phyloP scores from a whole-genome alignment of 2,113 vertebrate species.

The Aviceda subcristata region DNA sequence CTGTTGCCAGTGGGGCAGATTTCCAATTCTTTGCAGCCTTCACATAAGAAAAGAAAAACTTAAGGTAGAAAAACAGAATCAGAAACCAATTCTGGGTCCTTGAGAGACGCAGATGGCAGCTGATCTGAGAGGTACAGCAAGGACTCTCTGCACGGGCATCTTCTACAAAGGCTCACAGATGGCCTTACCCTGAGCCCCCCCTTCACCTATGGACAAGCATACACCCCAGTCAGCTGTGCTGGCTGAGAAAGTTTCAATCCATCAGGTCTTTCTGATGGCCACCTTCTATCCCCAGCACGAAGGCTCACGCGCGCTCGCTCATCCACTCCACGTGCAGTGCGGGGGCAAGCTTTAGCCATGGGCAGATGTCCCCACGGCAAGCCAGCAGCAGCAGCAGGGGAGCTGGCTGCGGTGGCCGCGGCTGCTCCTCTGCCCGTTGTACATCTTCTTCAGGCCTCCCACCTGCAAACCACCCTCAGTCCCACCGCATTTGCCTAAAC shows the following conservation, averaged over 20 bases:
- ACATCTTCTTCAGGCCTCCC: not conserved
- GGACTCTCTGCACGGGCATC: not conserved
- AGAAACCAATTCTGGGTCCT: not conserved
- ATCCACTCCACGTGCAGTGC: not conserved
- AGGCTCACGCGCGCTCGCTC: not conserved
- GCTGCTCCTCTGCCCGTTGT: not conserved
- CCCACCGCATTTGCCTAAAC: not conserved
- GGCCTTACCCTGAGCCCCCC: not conserved
- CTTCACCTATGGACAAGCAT: not conserved
- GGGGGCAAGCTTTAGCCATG: fast-evolving
- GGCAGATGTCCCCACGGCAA: not conserved
- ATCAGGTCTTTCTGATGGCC: not conserved
- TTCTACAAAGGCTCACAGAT: constrained; percentile 11
- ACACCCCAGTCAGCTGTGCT: not conserved
- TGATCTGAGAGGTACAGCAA: not conserved
- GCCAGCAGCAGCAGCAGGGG: not conserved
- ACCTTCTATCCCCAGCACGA: not conserved
- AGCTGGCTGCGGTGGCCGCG: not conserved
- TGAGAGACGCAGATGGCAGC: not conserved
- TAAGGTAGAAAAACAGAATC: not conserved
- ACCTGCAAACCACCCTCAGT: not conserved
- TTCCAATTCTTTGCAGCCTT: not conserved
- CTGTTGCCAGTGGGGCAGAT: not conserved
- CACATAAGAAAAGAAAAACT: not conserved
- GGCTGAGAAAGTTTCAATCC: not conserved